These are phyloP conservation scores for Ophioninae sp. DNA, from an alignment of 2,888 invertebrate species.

Conservation along the genomic window DNA sequence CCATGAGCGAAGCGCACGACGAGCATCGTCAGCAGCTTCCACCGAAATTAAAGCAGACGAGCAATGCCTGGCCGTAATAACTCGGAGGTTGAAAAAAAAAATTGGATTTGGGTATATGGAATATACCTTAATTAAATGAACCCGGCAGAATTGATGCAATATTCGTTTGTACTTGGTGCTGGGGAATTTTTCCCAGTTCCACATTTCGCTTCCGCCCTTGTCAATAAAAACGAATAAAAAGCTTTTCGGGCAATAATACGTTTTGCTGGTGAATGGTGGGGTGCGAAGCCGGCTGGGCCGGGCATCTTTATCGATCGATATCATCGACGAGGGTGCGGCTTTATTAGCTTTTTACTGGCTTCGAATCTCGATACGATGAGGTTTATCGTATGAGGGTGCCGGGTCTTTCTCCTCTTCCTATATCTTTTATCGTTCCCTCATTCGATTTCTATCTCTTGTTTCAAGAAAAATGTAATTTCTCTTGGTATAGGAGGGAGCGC, in stretches of 20 bases:
- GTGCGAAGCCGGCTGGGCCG: conserved; percentile 14
- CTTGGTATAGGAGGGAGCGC: conserved; percentile 11
- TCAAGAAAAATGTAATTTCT: conserved; percentile 17
- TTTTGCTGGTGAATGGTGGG: conserved; percentile 9
- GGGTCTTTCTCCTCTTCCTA: not conserved
- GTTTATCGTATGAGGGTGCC: conserved; percentile 41
- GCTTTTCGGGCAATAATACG: conserved; percentile 20
- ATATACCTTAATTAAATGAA: not conserved
- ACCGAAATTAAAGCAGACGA: too few species aligned
- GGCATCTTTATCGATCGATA: conserved; percentile 56
- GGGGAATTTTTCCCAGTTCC: conserved; percentile 6
- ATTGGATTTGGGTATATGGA: not conserved
- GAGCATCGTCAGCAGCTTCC: too few species aligned
- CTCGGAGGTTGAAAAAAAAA: too few species aligned
- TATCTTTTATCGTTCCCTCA: conserved; percentile 14
- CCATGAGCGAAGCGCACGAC: too few species aligned
- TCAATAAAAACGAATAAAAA: conserved; percentile 3
- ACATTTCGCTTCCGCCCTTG: conserved; percentile 7
- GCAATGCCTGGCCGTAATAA: too few species aligned
- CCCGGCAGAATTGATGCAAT: not conserved
- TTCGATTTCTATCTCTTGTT: conserved; percentile 19
- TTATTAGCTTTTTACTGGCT: conserved; percentile 63
- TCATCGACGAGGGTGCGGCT: conserved; percentile 54
- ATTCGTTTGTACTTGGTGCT: not conserved
- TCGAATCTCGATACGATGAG: conserved; percentile 48